A percentile compares a stretch with the other conserved stretches of the same genome.
Conservation (phyloP, 1,140 invertebrate genomes). For the Fopius arisanus region DNA sequence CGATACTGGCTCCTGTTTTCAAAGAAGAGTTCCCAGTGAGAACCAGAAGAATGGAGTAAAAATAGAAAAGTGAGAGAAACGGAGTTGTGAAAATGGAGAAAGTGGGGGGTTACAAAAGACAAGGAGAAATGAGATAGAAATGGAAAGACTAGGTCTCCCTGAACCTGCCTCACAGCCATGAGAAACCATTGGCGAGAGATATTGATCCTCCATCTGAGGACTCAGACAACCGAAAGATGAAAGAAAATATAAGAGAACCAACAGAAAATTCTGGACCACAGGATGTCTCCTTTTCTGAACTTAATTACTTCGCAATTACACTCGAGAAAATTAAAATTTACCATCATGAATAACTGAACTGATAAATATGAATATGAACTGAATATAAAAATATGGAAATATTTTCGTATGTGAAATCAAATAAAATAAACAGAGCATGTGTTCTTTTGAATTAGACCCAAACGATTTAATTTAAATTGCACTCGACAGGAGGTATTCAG, state of each 20-base stretch:
- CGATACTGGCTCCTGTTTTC: not conserved
- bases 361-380: too few relatives aligned
- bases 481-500: too few relatives aligned
- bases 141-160: not conserved
- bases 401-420: too few relatives aligned
- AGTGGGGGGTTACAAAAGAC: not conserved
- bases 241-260: not conserved
- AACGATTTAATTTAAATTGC: too few relatives aligned
- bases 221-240: not conserved
- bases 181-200: constrained; percentile 3
- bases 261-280: not conserved
- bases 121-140: constrained; percentile 1
- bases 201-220: not conserved
- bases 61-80: not conserved
- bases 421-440: too few relatives aligned
- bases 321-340: too few relatives aligned
- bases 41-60: not conserved
- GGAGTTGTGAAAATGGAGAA: not conserved
- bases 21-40: not conserved
- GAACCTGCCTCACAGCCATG: not conserved
- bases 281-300: too few relatives aligned
- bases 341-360: too few relatives aligned
- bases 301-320: too few relatives aligned
- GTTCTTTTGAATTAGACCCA: too few relatives aligned
- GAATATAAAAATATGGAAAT: too few relatives aligned